These are phyloP conservation scores for Conchocele bisecta DNA, from an alignment of 2,888 invertebrate genomes.

Conservation along the genomic window DNA sequence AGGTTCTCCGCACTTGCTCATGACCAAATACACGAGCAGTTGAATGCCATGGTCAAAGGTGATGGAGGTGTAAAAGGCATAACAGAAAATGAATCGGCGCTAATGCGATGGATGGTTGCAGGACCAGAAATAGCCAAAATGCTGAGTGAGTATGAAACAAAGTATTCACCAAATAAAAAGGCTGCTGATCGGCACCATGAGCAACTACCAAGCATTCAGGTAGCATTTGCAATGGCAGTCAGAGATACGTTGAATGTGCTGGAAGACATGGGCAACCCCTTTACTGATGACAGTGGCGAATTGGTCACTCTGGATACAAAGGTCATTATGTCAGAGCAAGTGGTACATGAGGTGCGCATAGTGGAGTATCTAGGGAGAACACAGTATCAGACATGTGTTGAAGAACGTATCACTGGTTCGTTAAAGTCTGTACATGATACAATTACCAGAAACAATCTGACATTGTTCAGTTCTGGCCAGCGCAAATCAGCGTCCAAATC, in stretches of 20 bases:
- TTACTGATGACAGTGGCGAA: constrained; percentile 5
- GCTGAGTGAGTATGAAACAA: not conserved
- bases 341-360: constrained; percentile 4
- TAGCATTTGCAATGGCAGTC: not conserved
- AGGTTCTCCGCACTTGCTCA: constrained; percentile 5
- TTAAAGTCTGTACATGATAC: not conserved
- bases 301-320: constrained; percentile 7
- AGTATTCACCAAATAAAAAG: not conserved
- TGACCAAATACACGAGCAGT: constrained; percentile 57
- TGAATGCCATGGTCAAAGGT: constrained; percentile 47
- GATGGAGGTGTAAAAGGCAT: no score
- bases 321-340: not conserved
- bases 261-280: constrained; percentile 17
- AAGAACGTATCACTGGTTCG: not conserved
- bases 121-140: constrained; percentile 8
- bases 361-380: constrained; percentile 4
- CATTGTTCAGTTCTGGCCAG: not conserved
- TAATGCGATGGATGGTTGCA: no score
- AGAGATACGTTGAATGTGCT: not conserved
- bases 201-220: not conserved
- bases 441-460: constrained; percentile 2
- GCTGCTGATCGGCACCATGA: constrained; percentile 1
- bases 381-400: not conserved
- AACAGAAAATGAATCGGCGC: no score
- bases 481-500: not conserved